Evolutionary conservation across 1,140 invertebrate species (phyloP), one percentile per base, ranked within the genome.

Genomic region (Drosophila seguyi): DNA sequence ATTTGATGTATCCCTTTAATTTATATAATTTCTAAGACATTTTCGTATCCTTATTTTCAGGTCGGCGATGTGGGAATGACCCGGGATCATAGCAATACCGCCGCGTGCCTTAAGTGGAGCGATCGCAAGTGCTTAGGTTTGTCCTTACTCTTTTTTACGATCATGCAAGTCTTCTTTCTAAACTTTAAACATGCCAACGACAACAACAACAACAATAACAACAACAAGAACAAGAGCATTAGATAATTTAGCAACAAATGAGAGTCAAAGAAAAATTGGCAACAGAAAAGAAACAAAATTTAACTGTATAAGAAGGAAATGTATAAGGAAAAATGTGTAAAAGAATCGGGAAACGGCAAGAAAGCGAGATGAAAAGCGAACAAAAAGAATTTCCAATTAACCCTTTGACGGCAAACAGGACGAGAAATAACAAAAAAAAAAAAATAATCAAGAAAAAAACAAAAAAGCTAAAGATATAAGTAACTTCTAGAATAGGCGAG

Each of bases 91-190:
- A 88, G 80, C 69, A 90, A 90, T 68, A 53, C 81, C 45, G 85
- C 86, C 25, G 85, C 85, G 45, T 90, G 85, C 63, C 85, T 90
- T 67, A 90, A 90, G 61, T 90, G 85, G 85, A 90, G 67, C 71
- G 82, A 91, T 68, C 88, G 87, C 73, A 88, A 91, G 84, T 92
- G 91, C 67, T 86, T 92, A 92, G 91, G 91, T 92, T 92, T 92
- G 91, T 92, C 87, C 71, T 65, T 90, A 67, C 79, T 92, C 61
- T 78, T 92, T 90, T 71, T 90, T 79, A 61, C 73, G 66, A 79
- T 90, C 74, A 75, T 80, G 66, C 86, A 91, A 80, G 61, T 76
- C 67, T 86, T 86, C 74, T 91, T 76, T 72, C 76, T 80, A 53
- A 91, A 85, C 71, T 91, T 68, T 56, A 90, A 81, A 73, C 76